Percentiles rank a stretch among this genome's conserved stretches.
phyloP scores from a whole-genome alignment of 2,797 vertebrate species.

The Sebastiscus albofasciatus region DNA sequence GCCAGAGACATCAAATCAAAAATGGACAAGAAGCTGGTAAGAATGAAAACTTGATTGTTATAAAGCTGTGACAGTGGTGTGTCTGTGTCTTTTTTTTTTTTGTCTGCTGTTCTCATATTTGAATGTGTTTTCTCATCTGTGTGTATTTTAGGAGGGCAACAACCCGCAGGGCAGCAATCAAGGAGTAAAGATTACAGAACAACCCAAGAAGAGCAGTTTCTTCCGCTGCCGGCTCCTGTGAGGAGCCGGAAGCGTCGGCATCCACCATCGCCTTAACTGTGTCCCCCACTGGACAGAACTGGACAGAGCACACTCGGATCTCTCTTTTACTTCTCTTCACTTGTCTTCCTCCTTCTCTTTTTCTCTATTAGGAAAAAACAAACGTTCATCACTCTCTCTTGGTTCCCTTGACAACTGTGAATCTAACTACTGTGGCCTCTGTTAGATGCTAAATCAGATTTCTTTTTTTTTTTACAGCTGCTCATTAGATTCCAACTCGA shows the following conservation, averaged over 20 bases:
- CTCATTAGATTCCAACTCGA: constrained; percentile 8
- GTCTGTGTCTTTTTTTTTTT: background rate
- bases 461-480: background rate
- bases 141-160: constrained; percentile 91
- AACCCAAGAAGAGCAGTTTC: constrained; percentile 96
- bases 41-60: constrained; percentile 31
- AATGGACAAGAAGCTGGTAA: constrained; percentile 99
- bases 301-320: constrained; percentile 85
- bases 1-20: constrained; percentile 99
- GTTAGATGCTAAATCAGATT: constrained; percentile 17
- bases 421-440: constrained; percentile 49
- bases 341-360: constrained; percentile 39
- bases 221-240: constrained; percentile 97
- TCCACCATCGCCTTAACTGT: constrained; percentile 84
- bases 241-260: constrained; percentile 60
- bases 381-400: background rate
- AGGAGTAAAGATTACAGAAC: constrained; percentile 93
- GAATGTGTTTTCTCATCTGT: background rate
- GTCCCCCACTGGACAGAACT: constrained; percentile 81
- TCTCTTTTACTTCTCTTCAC: constrained; percentile 35
- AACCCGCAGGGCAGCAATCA: constrained; percentile 94
- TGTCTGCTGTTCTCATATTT: background rate
- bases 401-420: constrained; percentile 39
- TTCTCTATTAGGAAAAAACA: constrained; percentile 14
- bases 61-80: background rate